These are phyloP conservation scores for Hemiprocne comata DNA, from an alignment of 2,113 vertebrate species.

Conservation along the genomic window DNA sequence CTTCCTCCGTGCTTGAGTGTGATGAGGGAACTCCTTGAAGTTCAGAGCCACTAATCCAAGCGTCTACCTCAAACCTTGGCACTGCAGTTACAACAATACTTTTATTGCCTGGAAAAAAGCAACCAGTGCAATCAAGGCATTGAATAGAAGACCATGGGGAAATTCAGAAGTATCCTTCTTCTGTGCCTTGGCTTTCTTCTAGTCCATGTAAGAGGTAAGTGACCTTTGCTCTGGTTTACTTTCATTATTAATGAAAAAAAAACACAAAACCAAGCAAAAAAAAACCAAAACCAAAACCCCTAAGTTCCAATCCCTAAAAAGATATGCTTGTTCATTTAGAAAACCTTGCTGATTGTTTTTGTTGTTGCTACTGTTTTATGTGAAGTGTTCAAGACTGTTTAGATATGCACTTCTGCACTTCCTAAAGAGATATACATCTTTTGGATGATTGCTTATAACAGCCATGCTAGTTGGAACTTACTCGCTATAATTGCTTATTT, in stretches of 20 bases:
- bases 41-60: background rate
- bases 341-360: background rate
- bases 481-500: background rate
- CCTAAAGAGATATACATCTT: background rate
- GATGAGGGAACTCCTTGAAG: background rate
- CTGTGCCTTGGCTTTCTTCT: constrained; percentile 48
- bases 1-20: background rate
- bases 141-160: constrained; percentile 19
- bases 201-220: constrained; percentile 50
- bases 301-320: background rate
- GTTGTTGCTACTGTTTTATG: background rate
- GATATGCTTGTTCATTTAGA: background rate
- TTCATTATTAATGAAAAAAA: background rate
- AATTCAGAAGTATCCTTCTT: constrained; percentile 13
- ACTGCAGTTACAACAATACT: background rate
- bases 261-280: no score
- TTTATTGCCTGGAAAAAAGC: rapidly evolving
- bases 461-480: background rate
- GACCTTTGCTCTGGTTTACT: background rate
- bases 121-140: background rate
- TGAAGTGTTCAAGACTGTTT: background rate
- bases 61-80: background rate
- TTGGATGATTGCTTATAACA: background rate
- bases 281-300: background rate
- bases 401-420: background rate